A percentile compares a stretch with the other conserved stretches of the same genome.
These are phyloP conservation scores for Gastrophryne carolinensis DNA, from an alignment of 2,797 vertebrate species.

Conservation along the genomic window DNA sequence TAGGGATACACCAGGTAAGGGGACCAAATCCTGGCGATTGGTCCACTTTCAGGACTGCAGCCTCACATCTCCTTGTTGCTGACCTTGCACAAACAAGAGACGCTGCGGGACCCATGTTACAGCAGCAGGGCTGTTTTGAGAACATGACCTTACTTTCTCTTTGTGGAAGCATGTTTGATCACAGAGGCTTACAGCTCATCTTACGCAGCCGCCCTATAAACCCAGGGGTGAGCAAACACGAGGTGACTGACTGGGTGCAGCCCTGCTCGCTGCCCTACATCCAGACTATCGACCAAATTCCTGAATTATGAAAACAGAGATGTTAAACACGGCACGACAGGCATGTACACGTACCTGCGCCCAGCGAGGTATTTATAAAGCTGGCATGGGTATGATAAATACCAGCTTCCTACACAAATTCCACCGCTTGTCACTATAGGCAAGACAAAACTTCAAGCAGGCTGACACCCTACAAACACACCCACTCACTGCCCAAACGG, in stretches of 20 bases:
- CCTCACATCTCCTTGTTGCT: not conserved
- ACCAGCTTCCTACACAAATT: too few relatives aligned
- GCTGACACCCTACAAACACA: too few relatives aligned
- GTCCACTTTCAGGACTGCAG: not conserved
- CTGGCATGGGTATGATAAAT: too few relatives aligned
- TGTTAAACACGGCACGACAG: not conserved
- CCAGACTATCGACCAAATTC: not conserved
- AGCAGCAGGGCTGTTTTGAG: not conserved
- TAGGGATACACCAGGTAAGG: too few relatives aligned
- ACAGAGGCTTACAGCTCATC: conserved; percentile 4
- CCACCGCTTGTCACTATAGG: too few relatives aligned
- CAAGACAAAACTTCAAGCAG: too few relatives aligned
- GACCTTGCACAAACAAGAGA: not conserved
- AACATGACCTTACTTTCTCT: not conserved
- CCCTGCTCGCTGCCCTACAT: not conserved
- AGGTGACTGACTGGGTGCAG: conserved; percentile 16
- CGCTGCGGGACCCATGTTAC: not conserved
- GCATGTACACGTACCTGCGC: not conserved
- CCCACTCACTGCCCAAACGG: too few relatives aligned
- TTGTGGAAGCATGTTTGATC: not conserved
- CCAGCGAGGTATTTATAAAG: too few relatives aligned
- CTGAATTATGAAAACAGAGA: not conserved
- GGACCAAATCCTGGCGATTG: too few relatives aligned
- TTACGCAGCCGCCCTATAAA: conserved; percentile 12
- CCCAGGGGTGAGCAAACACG: conserved; percentile 14